These are phyloP conservation scores for Chloroclysta siterata DNA, from an alignment of 2,888 invertebrate species.

Conservation along the genomic window DNA sequence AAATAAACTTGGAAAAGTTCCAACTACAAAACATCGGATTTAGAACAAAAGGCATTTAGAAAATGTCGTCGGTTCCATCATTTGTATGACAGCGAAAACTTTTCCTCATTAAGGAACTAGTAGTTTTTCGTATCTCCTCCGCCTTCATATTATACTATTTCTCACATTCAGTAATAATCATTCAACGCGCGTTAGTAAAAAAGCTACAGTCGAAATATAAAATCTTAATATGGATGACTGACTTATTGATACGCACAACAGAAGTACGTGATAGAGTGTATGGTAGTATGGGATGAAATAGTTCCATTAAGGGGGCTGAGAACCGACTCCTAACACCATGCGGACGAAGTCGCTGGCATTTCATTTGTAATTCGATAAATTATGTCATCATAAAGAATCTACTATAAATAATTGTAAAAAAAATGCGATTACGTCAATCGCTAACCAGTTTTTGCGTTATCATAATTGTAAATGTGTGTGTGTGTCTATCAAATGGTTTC, in stretches of 20 bases:
- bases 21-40: constrained; percentile 21
- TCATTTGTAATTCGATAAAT: constrained; percentile 9
- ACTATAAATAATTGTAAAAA: constrained; percentile 16
- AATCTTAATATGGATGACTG: background rate
- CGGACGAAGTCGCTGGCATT: background rate
- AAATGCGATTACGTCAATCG: constrained; percentile 36
- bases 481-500: constrained; percentile 11
- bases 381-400: constrained; percentile 18
- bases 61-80: too few relatives aligned
- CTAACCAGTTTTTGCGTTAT: constrained; percentile 30
- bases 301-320: too few relatives aligned
- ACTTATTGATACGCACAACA: background rate
- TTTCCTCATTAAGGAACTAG: background rate
- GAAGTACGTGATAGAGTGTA: too few relatives aligned
- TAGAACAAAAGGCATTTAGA: background rate
- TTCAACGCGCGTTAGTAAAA: background rate
- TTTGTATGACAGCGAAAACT: too few relatives aligned
- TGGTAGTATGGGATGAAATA: too few relatives aligned
- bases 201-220: background rate
- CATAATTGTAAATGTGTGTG: background rate
- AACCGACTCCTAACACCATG: too few relatives aligned
- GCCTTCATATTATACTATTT: background rate
- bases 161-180: background rate
- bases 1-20: constrained; percentile 45
- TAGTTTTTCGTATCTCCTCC: background rate